Evolutionary conservation across 1,140 invertebrate species (phyloP).

Genomic region (Artemia franciscana): DNA sequence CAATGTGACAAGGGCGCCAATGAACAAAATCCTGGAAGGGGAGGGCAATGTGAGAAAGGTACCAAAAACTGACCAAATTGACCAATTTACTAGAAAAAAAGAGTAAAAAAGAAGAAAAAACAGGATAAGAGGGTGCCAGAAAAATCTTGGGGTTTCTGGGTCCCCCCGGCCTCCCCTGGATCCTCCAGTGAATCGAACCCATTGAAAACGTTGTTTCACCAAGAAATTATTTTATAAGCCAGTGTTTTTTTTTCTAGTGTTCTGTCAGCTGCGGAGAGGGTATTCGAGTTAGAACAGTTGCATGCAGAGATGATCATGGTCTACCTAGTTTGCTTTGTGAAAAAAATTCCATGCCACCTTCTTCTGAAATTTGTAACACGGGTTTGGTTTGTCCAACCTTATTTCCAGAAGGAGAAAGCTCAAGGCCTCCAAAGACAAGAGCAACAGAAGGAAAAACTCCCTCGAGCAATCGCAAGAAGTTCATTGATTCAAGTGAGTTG

Average conservation of each 20-base stretch:
- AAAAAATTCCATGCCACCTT: constrained; percentile 26
- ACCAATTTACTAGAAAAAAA: no score
- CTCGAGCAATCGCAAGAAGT: background rate
- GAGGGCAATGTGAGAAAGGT: no score
- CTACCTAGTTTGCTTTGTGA: constrained; percentile 28
- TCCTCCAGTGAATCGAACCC: no score
- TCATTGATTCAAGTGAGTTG: background rate
- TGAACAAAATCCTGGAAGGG: no score
- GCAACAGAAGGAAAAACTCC: constrained; percentile 5
- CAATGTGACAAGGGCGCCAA: no score
- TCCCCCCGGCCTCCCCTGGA: no score
- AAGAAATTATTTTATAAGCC: no score
- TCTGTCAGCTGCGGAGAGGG: constrained; percentile 64
- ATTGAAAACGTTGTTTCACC: no score
- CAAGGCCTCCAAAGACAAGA: constrained; percentile 8
- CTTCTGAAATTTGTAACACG: constrained; percentile 35
- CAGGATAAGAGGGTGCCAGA: no score
- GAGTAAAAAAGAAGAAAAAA: no score
- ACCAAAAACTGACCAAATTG: no score
- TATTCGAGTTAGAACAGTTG: constrained; percentile 50
- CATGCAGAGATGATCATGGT: constrained; percentile 35
- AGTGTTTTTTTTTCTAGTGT: constrained; percentile 36
- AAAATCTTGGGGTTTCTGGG: no score
- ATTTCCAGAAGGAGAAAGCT: constrained; percentile 3
- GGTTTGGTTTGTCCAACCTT: constrained; percentile 31